Evolutionary conservation across 2,888 invertebrate genomes (phyloP).

Genomic region (Euclidia mi): DNA sequence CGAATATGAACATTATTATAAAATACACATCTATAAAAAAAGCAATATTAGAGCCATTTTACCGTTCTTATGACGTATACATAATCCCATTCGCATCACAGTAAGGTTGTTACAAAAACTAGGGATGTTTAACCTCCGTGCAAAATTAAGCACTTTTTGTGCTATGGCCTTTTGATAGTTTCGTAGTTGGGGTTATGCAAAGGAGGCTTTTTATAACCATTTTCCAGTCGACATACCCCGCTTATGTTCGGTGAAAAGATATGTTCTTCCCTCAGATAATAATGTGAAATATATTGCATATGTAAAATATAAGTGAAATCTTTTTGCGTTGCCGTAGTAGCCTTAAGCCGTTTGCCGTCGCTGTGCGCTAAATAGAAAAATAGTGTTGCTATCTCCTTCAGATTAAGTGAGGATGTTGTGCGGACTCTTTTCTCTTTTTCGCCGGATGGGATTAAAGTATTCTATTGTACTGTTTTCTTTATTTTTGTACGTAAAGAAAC

Average conservation of each 20-base stretch:
- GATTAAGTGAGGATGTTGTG: neutral
- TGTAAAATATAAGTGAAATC: conserved; percentile 32
- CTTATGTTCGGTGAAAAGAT: conserved; percentile 31
- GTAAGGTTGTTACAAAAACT: conserved; percentile 44
- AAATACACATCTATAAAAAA: too few species aligned
- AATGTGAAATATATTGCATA: conserved; percentile 37
- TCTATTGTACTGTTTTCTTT: too few species aligned
- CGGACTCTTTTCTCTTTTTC: neutral
- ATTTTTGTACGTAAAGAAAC: too few species aligned
- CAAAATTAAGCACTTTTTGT: conserved; percentile 51
- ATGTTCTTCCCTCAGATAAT: conserved; percentile 31
- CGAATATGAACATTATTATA: too few species aligned
- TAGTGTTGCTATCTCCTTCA: conserved; percentile 1
- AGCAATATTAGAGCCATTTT: too few species aligned
- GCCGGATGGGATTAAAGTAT: too few species aligned
- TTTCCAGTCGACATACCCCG: conserved; percentile 49
- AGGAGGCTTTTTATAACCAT: conserved; percentile 48
- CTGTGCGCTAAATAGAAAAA: conserved; percentile 11
- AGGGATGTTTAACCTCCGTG: conserved; percentile 45
- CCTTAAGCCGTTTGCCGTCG: conserved; percentile 5
- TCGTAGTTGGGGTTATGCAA: conserved; percentile 40
- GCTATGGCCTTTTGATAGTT: conserved; percentile 44
- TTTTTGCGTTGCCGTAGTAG: conserved; percentile 18
- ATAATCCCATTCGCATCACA: conserved; percentile 20
- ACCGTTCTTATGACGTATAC: conserved; percentile 14